Conservation (phyloP, 2,113 vertebrate species). For the Alethe castanea region DNA sequence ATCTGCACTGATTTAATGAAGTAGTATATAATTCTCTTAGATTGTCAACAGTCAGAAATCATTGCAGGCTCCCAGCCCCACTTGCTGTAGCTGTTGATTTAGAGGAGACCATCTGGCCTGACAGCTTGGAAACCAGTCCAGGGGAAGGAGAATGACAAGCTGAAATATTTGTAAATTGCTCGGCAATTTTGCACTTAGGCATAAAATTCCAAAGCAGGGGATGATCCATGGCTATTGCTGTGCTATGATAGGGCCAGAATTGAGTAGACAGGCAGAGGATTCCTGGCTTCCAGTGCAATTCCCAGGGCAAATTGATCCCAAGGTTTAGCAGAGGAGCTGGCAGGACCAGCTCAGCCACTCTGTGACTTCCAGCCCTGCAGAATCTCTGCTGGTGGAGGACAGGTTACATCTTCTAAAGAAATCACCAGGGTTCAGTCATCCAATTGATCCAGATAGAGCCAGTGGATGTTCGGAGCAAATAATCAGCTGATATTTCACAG, state of each 20-base stretch:
- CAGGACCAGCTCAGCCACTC: not conserved
- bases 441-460: not conserved
- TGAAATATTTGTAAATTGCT: constrained; percentile 59
- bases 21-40: constrained; percentile 10
- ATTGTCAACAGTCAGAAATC: constrained; percentile 47
- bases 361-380: not conserved
- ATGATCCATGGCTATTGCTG: not conserved
- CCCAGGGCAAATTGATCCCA: not conserved
- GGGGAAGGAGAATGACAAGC: constrained; percentile 30
- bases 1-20: constrained; percentile 33
- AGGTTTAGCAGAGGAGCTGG: not conserved
- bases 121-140: constrained; percentile 57
- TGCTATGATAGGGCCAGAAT: not conserved
- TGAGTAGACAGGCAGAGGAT: not conserved
- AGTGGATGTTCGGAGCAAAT: not conserved
- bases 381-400: not conserved
- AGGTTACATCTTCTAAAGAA: not conserved
- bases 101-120: constrained; percentile 65
- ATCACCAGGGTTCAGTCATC: not conserved
- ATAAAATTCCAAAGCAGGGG: not conserved
- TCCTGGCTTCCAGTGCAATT: not conserved
- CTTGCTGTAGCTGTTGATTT: constrained; percentile 47
- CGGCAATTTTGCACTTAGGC: not conserved
- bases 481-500: not conserved
- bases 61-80: constrained; percentile 6